Evolutionary conservation across 2,797 vertebrate genomes (phyloP).

Genomic region (Hozukius guyotensis): DNA sequence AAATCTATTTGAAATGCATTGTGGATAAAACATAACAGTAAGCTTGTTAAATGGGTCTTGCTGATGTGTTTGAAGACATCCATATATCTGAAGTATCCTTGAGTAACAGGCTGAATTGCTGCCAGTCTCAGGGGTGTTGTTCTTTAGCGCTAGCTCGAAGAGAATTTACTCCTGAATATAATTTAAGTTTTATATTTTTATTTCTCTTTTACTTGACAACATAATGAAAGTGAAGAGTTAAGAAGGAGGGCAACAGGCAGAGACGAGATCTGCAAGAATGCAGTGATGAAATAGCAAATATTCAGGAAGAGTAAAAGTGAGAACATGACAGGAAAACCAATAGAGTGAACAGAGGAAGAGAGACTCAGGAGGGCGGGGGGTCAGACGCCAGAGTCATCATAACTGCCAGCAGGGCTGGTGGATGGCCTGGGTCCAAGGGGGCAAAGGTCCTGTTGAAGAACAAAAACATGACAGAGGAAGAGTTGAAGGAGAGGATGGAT

Average conservation of each 20-base stretch:
- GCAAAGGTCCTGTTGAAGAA: slow-evolving; percentile 57
- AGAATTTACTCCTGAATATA: background rate
- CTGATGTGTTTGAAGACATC: background rate
- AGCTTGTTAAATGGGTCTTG: background rate
- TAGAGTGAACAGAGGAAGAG: slow-evolving; percentile 41
- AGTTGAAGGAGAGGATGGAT: slow-evolving; percentile 51
- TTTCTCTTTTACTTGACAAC: background rate
- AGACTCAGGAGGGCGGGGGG: background rate
- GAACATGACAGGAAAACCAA: slow-evolving; percentile 27
- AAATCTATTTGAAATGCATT: background rate
- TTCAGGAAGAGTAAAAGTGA: slow-evolving; percentile 21
- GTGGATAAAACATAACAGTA: background rate
- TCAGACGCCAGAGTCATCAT: background rate
- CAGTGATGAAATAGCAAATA: background rate
- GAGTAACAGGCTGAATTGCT: background rate
- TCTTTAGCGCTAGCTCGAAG: background rate
- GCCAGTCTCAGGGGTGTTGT: background rate
- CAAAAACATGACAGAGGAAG: slow-evolving; percentile 68
- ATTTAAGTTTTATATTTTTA: background rate
- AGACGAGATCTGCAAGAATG: background rate
- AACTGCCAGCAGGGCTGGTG: slow-evolving; percentile 8
- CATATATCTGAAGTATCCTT: background rate
- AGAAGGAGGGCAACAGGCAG: background rate
- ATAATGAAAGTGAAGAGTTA: background rate
- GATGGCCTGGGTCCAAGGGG: slow-evolving; percentile 19